A percentile compares a stretch with the other conserved stretches of the same genome.
Evolutionary conservation across 2,797 vertebrate genomes (phyloP).

Genomic region (Aratinga solstitialis): DNA sequence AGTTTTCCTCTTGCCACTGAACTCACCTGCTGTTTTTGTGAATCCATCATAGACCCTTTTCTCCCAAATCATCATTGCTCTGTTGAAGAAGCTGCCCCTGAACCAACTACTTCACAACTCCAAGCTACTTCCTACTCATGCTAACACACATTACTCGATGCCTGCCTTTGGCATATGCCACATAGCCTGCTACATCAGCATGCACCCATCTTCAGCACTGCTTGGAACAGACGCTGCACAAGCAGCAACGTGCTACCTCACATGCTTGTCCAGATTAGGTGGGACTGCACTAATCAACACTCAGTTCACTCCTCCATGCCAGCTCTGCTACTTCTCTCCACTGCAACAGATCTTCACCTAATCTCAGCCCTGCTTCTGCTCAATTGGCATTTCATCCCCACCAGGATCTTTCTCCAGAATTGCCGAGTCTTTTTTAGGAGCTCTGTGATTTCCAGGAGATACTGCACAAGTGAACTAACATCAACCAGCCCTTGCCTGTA

Average conservation of each 20-base stretch:
- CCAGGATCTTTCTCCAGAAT: neutral
- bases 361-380: neutral
- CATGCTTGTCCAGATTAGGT: neutral
- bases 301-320: rapidly evolving
- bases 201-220: rapidly evolving
- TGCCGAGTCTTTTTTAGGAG: neutral
- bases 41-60: neutral
- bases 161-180: neutral
- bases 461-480: neutral
- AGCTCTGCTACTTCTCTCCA: neutral
- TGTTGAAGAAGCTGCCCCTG: neutral
- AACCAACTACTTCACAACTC: neutral
- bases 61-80: neutral
- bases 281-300: neutral
- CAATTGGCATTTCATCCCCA: neutral
- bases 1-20: neutral
- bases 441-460: neutral
- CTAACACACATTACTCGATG: neutral
- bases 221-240: neutral
- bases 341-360: neutral
- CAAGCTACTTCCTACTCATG: neutral
- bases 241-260: neutral
- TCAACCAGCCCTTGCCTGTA: neutral
- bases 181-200: neutral
- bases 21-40: neutral